Evolutionary conservation across 1,140 invertebrate genomes (phyloP).

Genomic region (Drosophila ercepeae): DNA sequence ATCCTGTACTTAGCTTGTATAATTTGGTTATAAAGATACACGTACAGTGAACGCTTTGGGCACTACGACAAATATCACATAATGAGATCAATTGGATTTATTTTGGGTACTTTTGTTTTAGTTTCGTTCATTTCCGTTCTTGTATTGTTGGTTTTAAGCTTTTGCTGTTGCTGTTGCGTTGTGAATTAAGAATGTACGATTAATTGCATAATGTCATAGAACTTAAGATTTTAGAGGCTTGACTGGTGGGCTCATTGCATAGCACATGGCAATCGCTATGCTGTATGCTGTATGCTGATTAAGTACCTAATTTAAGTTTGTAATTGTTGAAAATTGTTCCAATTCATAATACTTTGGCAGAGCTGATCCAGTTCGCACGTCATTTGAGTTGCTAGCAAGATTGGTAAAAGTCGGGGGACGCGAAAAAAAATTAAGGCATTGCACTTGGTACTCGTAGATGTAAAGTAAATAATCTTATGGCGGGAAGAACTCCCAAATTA

Average conservation of each 20-base stretch:
- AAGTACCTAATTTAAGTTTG: constrained; percentile 42
- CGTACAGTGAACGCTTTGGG: constrained; percentile 79
- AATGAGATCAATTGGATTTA: constrained; percentile 81
- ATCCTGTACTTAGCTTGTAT: constrained; percentile 56
- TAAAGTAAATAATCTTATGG: constrained; percentile 24
- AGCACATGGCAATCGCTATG: constrained; percentile 13
- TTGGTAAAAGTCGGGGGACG: neutral
- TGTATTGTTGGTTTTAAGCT: too few relatives aligned
- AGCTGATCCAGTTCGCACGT: constrained; percentile 3
- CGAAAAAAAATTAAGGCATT: constrained; percentile 18
- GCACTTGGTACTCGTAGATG: constrained; percentile 11
- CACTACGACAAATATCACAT: constrained; percentile 82
- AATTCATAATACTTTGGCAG: constrained; percentile 41
- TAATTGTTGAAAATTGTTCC: constrained; percentile 6
- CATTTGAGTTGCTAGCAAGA: constrained; percentile 3
- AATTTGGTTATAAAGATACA: constrained; percentile 60
- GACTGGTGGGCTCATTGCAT: constrained; percentile 54
- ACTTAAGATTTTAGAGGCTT: constrained; percentile 54
- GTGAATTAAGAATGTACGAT: constrained; percentile 51
- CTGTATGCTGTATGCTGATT: constrained; percentile 19
- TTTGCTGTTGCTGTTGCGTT: constrained; percentile 22
- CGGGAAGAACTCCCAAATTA: constrained; percentile 20
- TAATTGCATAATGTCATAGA: constrained; percentile 37
- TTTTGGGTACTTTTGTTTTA: constrained; percentile 60
- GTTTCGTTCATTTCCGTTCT: constrained; percentile 13